These are phyloP conservation scores for Teleiodes luculella DNA, from an alignment of 2,888 invertebrate genomes.

Conservation along the genomic window DNA sequence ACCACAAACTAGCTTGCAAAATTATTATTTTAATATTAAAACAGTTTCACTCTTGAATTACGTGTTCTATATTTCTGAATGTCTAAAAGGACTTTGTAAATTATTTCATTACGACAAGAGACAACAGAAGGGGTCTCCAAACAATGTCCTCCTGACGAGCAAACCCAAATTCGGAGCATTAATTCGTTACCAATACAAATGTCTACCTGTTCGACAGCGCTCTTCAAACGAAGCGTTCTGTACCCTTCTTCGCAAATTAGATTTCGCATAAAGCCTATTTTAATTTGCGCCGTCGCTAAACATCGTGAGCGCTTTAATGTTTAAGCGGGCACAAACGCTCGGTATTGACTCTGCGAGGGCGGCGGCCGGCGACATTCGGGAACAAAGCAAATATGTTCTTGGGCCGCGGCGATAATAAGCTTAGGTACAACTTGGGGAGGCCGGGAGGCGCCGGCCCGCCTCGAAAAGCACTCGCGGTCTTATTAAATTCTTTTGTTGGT, in stretches of 20 bases:
- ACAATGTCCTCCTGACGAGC: constrained; percentile 33
- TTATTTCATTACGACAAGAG: background rate
- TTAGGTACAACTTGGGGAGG: constrained; percentile 46
- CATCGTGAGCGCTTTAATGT: constrained; percentile 72
- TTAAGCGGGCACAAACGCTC: constrained; percentile 63
- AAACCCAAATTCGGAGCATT: constrained; percentile 59
- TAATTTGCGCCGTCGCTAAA: constrained; percentile 75
- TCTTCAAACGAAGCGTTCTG: constrained; percentile 56
- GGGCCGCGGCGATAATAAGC: constrained; percentile 63
- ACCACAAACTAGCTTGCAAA: background rate
- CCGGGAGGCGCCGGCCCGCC: constrained; percentile 32
- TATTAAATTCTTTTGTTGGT: constrained; percentile 76
- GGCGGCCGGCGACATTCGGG: constrained; percentile 59
- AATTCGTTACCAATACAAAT: constrained; percentile 73
- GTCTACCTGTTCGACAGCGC: constrained; percentile 50
- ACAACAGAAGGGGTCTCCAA: background rate
- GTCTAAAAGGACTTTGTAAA: background rate
- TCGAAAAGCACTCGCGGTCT: constrained; percentile 41
- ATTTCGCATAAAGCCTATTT: constrained; percentile 77
- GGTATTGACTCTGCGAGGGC: constrained; percentile 52
- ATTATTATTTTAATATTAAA: background rate
- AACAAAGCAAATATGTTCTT: constrained; percentile 70
- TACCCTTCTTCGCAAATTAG: constrained; percentile 73
- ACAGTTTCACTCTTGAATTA: background rate
- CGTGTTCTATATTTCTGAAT: background rate